Evolutionary conservation across 2,797 vertebrate genomes (phyloP).

Genomic region (Podarcis lilfordi): DNA sequence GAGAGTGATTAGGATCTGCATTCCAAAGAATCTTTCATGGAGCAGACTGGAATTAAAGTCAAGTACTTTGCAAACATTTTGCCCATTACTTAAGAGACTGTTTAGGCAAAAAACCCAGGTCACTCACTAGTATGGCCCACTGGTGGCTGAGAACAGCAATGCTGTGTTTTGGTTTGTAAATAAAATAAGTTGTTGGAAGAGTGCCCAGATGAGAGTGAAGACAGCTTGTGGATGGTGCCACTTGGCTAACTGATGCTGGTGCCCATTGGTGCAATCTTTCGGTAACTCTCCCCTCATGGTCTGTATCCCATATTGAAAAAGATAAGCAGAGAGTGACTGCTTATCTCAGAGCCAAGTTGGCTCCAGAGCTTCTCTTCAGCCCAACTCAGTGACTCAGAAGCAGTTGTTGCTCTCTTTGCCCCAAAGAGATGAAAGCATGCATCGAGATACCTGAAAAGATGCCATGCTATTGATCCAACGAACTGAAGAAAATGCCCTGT

Average conservation of each 20-base stretch:
- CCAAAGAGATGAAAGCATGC: not conserved
- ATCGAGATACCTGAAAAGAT: conserved; percentile 4
- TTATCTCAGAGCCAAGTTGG: not conserved
- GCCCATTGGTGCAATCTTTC: not conserved
- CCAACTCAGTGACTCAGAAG: not conserved
- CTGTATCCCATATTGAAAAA: not conserved
- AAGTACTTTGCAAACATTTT: not conserved
- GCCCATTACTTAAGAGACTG: not conserved
- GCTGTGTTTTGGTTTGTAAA: not conserved
- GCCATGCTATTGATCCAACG: not conserved
- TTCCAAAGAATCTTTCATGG: not conserved
- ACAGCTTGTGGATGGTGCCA: not conserved
- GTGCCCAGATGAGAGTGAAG: not conserved
- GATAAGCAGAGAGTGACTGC: not conserved
- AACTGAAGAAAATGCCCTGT: conserved; percentile 19
- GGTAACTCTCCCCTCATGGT: not conserved
- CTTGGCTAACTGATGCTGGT: not conserved
- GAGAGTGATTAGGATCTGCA: not conserved
- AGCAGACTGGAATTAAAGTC: not conserved
- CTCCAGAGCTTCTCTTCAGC: not conserved
- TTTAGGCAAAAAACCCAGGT: not conserved
- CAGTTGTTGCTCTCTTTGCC: not conserved
- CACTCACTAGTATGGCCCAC: not conserved
- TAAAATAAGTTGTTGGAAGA: not conserved
- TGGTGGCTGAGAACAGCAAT: not conserved